Conservation (phyloP, 2,888 invertebrate genomes). For the Pristionchus japonicus region DNA sequence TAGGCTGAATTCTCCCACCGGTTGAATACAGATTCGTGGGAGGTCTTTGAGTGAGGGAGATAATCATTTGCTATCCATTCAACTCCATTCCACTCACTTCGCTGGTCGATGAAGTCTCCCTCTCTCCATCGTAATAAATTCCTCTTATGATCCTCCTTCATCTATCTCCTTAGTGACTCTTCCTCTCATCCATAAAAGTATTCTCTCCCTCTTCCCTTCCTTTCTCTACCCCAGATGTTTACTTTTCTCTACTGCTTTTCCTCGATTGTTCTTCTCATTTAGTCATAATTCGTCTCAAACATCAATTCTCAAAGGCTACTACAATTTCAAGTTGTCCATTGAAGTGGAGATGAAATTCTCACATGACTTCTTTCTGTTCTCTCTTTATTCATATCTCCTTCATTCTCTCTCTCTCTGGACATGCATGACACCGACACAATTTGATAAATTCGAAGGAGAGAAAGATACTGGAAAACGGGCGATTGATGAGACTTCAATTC, state of each 20-base stretch:
- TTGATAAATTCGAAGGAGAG: conserved; percentile 11
- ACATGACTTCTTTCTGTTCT: neutral
- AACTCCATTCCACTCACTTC: neutral
- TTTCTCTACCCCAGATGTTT: neutral
- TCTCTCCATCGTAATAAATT: neutral
- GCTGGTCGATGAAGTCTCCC: neutral
- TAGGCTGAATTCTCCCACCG: neutral
- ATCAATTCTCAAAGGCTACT: neutral
- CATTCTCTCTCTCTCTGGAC: neutral
- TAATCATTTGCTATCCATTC: conserved; percentile 4
- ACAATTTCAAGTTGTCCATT: neutral
- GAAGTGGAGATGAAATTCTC: neutral
- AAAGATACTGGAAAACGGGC: neutral
- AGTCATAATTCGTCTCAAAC: neutral
- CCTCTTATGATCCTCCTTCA: neutral
- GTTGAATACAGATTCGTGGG: conserved; percentile 5
- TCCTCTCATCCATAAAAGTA: neutral
- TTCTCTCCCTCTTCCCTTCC: neutral
- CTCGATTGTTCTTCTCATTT: neutral
- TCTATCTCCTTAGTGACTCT: neutral
- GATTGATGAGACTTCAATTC: neutral
- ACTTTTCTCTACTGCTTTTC: neutral
- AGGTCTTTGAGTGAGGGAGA: neutral
- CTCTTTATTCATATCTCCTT: conserved; percentile 4
- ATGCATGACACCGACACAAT: conserved; percentile 23